Conservation (phyloP, 2,888 invertebrate species). For the Caenorhabditis japonica region DNA sequence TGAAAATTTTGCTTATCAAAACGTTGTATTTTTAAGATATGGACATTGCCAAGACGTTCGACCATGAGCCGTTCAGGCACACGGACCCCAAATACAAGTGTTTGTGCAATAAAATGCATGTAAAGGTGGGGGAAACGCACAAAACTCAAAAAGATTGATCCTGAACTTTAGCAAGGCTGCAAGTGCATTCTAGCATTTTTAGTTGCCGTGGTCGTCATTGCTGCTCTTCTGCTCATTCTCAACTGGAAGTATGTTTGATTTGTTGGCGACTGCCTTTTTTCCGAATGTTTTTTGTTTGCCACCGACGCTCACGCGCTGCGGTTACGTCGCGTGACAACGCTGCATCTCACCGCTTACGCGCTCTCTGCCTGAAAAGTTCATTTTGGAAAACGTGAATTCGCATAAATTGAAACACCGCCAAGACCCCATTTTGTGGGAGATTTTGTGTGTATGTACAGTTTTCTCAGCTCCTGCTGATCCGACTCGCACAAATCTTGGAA, state of each 20-base stretch:
- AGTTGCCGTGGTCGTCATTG: constrained; percentile 23
- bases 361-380: too few species aligned
- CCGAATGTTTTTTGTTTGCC: too few species aligned
- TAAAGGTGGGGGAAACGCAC: constrained; percentile 46
- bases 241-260: constrained; percentile 42
- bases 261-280: background rate
- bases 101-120: constrained; percentile 59
- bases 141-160: background rate
- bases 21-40: constrained; percentile 35
- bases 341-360: too few species aligned
- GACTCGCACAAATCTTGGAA: too few species aligned
- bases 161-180: constrained; percentile 45
- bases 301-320: too few species aligned
- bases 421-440: too few species aligned
- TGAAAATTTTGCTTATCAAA: background rate
- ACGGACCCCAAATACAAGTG: constrained; percentile 62
- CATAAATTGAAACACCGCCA: too few species aligned
- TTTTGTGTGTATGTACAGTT: too few species aligned
- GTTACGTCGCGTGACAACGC: too few species aligned
- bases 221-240: constrained; percentile 36
- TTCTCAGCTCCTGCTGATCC: too few species aligned
- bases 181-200: constrained; percentile 48
- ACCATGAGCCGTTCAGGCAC: constrained; percentile 62
- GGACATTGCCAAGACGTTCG: constrained; percentile 65
- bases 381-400: too few species aligned